Conservation (phyloP, 2,888 invertebrate genomes). For the Lumbricus terrestris region DNA sequence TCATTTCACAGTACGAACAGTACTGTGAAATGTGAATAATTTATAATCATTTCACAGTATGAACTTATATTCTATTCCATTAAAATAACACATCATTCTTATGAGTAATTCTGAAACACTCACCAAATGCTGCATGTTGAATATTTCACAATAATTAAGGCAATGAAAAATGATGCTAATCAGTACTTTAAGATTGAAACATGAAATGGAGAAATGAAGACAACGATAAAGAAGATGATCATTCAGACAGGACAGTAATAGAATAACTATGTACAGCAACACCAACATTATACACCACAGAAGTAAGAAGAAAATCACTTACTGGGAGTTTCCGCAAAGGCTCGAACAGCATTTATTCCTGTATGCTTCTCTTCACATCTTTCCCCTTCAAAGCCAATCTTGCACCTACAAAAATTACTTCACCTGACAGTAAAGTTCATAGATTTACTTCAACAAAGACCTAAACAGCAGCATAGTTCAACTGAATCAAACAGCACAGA, state of each 20-base stretch:
- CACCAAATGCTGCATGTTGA: not conserved
- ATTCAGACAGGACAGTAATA: not conserved
- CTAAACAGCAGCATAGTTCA: not conserved
- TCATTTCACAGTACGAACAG: no score
- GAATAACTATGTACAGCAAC: not conserved
- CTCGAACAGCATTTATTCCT: not conserved
- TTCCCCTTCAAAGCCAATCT: not conserved
- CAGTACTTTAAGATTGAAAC: not conserved
- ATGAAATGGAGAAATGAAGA: not conserved
- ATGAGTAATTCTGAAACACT: not conserved
- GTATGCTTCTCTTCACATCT: slow-evolving; percentile 8
- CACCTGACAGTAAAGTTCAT: not conserved
- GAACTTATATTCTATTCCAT: no score
- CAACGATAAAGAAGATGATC: no score
- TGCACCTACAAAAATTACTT: not conserved
- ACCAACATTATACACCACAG: not conserved
- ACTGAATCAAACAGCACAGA: not conserved
- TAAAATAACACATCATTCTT: no score
- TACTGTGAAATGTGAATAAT: no score
- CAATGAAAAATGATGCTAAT: not conserved
- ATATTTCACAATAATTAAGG: not conserved
- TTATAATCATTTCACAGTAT: not conserved
- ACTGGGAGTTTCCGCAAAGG: not conserved
- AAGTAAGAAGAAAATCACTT: not conserved
- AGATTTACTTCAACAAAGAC: not conserved